Percentiles rank a stretch among this genome's conserved stretches.
These are phyloP conservation scores for Aricia artaxerxes DNA, from an alignment of 2,888 invertebrate genomes.

Conservation along the genomic window DNA sequence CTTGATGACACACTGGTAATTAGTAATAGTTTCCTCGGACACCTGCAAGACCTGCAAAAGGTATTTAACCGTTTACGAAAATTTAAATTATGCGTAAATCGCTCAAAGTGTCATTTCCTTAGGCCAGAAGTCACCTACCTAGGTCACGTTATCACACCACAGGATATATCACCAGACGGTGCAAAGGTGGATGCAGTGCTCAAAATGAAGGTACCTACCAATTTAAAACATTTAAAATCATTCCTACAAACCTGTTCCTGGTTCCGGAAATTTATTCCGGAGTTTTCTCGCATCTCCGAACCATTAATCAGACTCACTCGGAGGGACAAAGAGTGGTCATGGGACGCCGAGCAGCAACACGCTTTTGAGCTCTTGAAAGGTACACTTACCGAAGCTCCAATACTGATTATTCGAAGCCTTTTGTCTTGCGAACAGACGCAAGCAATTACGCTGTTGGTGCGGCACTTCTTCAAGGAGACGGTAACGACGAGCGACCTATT, in stretches of 20 bases:
- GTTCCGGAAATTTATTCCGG: neutral
- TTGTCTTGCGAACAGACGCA: constrained; percentile 38
- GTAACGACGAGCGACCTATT: constrained; percentile 42
- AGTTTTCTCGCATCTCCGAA: neutral
- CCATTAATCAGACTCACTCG: neutral
- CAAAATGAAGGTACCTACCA: neutral
- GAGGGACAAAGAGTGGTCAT: neutral
- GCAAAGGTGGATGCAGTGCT: neutral
- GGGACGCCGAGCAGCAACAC: neutral
- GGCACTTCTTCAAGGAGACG: constrained; percentile 46
- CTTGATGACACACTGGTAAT: neutral
- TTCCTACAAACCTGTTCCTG: neutral
- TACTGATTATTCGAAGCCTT: neutral
- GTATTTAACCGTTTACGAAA: too few relatives aligned
- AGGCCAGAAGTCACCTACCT: too few relatives aligned
- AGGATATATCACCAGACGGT: too few relatives aligned
- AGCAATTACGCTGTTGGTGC: constrained; percentile 48
- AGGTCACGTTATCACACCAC: too few relatives aligned
- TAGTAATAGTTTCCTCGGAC: too few relatives aligned
- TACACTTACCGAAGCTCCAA: neutral
- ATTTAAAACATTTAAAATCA: neutral
- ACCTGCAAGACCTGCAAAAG: too few relatives aligned
- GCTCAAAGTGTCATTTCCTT: too few relatives aligned
- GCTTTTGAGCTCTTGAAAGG: neutral
- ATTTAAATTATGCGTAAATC: too few relatives aligned